Base-by-base conservation (phyloP, 1,140 invertebrate species). In the Lordiphosa mommai region DNA sequence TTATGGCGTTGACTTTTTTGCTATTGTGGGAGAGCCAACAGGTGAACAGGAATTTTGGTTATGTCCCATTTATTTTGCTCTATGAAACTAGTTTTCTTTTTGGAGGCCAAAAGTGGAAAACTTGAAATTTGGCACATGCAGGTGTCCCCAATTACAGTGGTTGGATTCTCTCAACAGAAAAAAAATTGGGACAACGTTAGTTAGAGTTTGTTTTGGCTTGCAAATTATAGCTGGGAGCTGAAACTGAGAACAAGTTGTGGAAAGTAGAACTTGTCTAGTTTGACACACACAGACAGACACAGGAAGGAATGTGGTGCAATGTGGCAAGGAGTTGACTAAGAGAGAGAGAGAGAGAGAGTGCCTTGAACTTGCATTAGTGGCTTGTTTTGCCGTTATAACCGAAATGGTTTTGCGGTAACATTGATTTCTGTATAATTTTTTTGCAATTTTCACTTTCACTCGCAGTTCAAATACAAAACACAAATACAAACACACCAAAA, bases 381-480 rank as follows among this genome's bases (percentile, higher is more conserved):
- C 36, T 74, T 47, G 46, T 30, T 34, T 59, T 52, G 50, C 50
- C 58, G 68, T 67, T 61, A 61, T 61, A 38, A n/a, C 48, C 13
- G 43, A 70, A 33, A 48, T n/a, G n/a, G n/a, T n/a, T n/a, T 55
- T 74, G 74, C 48, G 49, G 59, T 51, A 70, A 65, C 58, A 79
- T 67, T 71, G 76, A 73, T 80, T 71, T 82, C 59, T 70, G 58
- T 80, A 68, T 82, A 84, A 84, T 77, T 82, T 49, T 49, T 69
- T 72, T 34, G 77, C 58, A 82, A 82, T 82, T 82, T 82, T 82
- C 77, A 77, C 77, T 82, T 82, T 82, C 77, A 82, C 77, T 82
- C 60, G 63, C 55, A 63, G 6, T 3, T 2, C 73, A 61, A 68
- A 77, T 61, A 47, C 67, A 61, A 37, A n/a, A n/a, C n/a, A 59